Evolutionary conservation across 2,113 vertebrate species (phyloP).

Genomic region (Pterocles orientalis): DNA sequence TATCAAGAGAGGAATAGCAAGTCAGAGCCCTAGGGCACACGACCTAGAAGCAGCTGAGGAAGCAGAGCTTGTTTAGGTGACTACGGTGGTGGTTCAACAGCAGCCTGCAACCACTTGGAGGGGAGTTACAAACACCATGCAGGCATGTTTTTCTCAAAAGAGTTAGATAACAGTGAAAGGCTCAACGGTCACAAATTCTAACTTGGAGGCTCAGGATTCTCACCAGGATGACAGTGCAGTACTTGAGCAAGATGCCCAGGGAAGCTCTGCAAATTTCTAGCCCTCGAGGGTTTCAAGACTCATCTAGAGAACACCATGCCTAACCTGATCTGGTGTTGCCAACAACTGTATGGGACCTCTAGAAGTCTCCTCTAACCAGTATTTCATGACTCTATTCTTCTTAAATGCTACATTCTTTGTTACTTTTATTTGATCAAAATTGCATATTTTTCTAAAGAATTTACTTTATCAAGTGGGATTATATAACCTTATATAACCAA

Average conservation of each 20-base stretch:
- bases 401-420: background rate
- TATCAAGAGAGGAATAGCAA: background rate
- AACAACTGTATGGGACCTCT: background rate
- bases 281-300: background rate
- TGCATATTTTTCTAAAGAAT: background rate
- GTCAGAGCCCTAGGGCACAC: background rate
- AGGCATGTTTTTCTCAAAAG: background rate
- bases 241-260: background rate
- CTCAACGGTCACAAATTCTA: background rate
- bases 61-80: background rate
- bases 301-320: background rate
- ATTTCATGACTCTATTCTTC: background rate
- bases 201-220: background rate
- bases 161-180: background rate
- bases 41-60: background rate
- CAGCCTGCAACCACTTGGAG: background rate
- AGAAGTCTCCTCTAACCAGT: background rate
- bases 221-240: rapidly evolving
- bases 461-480: background rate
- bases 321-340: background rate
- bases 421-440: background rate
- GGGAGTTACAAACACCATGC: background rate
- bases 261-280: background rate
- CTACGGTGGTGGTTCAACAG: background rate
- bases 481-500: background rate